Evolutionary conservation across 2,888 invertebrate species (phyloP).

Genomic region (Tineola bisselliella): DNA sequence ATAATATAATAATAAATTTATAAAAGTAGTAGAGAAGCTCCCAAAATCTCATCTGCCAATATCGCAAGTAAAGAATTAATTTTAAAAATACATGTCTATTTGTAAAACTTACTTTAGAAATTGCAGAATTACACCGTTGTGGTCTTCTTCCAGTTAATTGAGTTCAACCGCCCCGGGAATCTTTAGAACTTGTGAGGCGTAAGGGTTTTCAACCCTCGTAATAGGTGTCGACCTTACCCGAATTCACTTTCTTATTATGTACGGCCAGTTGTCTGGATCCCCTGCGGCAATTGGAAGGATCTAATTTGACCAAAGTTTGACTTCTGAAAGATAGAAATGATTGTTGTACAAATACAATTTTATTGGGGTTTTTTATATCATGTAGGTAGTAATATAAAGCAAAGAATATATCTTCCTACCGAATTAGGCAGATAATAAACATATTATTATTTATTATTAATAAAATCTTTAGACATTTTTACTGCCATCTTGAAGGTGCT

Average conservation of each 20-base stretch:
- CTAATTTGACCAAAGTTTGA: not conserved
- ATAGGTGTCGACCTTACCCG: constrained; percentile 1
- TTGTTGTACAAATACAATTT: not conserved
- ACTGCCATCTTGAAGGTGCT: too few species aligned
- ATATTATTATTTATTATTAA: too few species aligned
- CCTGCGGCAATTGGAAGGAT: constrained; percentile 1
- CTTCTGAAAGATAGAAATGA: not conserved
- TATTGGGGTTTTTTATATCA: too few species aligned
- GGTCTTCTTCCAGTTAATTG: constrained; percentile 6
- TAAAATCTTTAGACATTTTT: too few species aligned
- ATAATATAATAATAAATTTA: too few species aligned
- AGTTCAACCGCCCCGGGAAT: not conserved
- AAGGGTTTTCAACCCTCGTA: not conserved
- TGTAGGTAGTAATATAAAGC: too few species aligned
- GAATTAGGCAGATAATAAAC: too few species aligned
- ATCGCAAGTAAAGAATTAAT: too few species aligned
- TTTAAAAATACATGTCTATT: not conserved
- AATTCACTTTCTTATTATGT: constrained; percentile 9
- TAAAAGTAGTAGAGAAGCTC: too few species aligned
- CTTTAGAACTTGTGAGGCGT: not conserved
- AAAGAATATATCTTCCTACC: too few species aligned
- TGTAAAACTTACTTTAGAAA: not conserved
- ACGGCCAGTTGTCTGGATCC: constrained; percentile 8
- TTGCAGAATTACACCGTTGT: not conserved
- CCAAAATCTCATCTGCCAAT: too few species aligned